Evolutionary conservation across 2,113 vertebrate genomes (phyloP), one percentile per base, ranked within the genome.

Genomic region (Colinus virginianus): DNA sequence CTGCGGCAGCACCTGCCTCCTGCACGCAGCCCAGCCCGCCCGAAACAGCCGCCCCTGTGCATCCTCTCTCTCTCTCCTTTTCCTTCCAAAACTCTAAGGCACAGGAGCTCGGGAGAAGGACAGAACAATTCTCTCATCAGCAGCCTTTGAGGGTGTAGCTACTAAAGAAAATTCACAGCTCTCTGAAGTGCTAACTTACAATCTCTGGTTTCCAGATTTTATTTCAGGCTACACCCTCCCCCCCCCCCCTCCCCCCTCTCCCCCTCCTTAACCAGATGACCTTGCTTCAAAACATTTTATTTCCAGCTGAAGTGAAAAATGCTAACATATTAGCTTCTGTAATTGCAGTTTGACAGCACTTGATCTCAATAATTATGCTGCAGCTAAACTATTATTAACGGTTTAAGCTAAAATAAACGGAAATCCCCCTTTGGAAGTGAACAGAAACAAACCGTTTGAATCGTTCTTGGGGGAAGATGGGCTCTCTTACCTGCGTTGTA

Each of bases 401-500:
- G 94, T 96, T 96, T 96, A 96, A 96, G 94, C 93, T 95, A 96
- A 97, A 97, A 96, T 96, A 96, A 97, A 96, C 84, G 78, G 96
- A 95, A 96, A 96, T 91, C 95, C 94, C 94, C 95, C 96, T 95
- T 93, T 88, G 89, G 92, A 97, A 94, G 58, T 9, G 53, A 97
- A 93, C 87, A 95, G 92, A 89, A 95, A 96, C 91, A 95, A 94
- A 75, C 84, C 89, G 7, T 64, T 82, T n/a, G 59, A 58, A 40
- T 32, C 4, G 62, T 48, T 84, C 74, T 11, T 64, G 20, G 90
- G 23, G 67, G 74, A 67, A 74, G 58, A 32, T 7, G 81, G 56
- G 4, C 36, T 49, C 87, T 95, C 98, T 98, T 98, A 99, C 99
- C 99, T 97, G 99, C 99, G 16, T 99, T 99, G 94, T 99, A 99